Evolutionary conservation across 2,888 invertebrate genomes (phyloP), one percentile per base, ranked within the genome.

Genomic region (Troides aeacus): DNA sequence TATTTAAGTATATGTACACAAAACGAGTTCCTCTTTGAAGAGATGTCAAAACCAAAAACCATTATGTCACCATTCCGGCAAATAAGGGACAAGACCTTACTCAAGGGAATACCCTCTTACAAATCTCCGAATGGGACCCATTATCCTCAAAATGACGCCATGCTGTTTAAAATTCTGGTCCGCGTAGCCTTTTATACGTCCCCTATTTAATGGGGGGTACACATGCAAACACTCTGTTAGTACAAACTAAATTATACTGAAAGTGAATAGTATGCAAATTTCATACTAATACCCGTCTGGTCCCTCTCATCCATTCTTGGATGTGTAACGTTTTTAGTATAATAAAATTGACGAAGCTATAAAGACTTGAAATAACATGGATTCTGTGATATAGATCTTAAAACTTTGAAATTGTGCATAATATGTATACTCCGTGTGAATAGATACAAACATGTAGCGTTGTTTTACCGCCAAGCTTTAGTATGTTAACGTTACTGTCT

Each of bases 231-330:
- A 69, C 69, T 61, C 64, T 56, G 64, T 56, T 57, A 64, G 69
- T 56, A 58, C 64, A 60, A 69, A 69, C 64, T 64, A 64, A 69
- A 56, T 69, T 64, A 60, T 30, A 60, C 60, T 61, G 6, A n/a
- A 56, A 24, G 46, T 59, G 68, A 84, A 73, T 74, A 79, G 72
- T 80, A 82, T 85, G 85, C 81, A 84, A 85, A 86, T 85, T 79
- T 71, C 79, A 72, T 79, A 12, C 75, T 83, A 81, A 82, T 83
- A 79, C 81, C 78, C 77, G 60, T 57, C 69, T 56, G 66, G 72
- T 70, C 72, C 76, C 75, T 82, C 81, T 57, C 56, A 61, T 69
- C 42, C 61, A 23, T 59, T 24, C 65, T 21, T 53, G 58, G 50
- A 56, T 53, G 62, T 56, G 53, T 39, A 64, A 42, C 46, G 24